These are phyloP conservation scores for Lycia hirtaria DNA, from an alignment of 2,888 invertebrate species.

Conservation along the genomic window DNA sequence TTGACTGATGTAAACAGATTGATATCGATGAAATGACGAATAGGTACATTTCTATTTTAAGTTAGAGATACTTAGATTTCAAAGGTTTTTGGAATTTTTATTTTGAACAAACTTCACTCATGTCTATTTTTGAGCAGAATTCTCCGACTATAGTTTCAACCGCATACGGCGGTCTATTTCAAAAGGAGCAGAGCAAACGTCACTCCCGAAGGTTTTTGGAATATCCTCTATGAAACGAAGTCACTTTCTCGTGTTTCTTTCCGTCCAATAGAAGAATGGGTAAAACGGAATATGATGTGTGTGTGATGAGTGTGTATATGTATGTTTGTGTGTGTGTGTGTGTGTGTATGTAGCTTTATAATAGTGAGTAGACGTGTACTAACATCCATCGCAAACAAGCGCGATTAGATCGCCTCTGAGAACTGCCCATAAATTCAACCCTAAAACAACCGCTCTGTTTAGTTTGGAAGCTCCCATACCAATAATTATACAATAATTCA, in stretches of 20 bases:
- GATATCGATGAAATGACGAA: not conserved
- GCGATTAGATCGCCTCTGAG: constrained; percentile 77
- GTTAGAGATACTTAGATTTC: not conserved
- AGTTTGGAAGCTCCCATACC: constrained; percentile 81
- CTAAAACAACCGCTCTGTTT: constrained; percentile 82
- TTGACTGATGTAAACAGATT: not conserved
- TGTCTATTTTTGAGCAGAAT: too few relatives aligned
- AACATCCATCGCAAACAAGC: constrained; percentile 62
- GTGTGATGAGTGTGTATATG: not conserved
- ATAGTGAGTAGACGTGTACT: constrained; percentile 2
- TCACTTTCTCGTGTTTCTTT: too few relatives aligned
- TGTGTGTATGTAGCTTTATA: not conserved
- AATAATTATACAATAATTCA: constrained; percentile 85
- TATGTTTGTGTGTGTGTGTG: not conserved
- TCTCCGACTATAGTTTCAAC: too few relatives aligned
- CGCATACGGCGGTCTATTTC: too few relatives aligned
- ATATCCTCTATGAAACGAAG: too few relatives aligned
- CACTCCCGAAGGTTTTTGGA: too few relatives aligned
- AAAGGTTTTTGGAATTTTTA: not conserved
- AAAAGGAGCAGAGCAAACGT: too few relatives aligned
- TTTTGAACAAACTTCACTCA: too few relatives aligned
- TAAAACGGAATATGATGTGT: too few relatives aligned
- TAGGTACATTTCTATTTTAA: not conserved
- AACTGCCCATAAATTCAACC: constrained; percentile 79
- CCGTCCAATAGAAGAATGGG: not conserved